Base-by-base conservation (phyloP, 2,113 vertebrate species). In the Cervus canadensis region DNA sequence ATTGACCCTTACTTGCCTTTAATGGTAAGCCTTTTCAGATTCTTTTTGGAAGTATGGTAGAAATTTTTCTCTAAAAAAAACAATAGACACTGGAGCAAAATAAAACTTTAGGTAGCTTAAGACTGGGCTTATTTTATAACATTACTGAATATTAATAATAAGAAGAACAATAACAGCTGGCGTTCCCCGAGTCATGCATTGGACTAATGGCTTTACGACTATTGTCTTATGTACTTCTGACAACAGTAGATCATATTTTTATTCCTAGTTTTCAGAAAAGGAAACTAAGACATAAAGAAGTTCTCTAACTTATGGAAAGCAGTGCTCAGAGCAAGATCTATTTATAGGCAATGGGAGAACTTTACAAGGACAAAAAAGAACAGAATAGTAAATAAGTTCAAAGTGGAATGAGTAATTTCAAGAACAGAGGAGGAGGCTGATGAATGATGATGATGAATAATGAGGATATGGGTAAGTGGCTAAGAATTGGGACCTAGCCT, bases 81-180 rank as follows among this genome's bases (percentile, higher is more conserved):
- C 26, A 84, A 74, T 67, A 89, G 89, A 94, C 15, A 62, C 23
- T 87, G 92, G 14, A 94, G 16, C 74, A 97, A 92, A 97, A 82
- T 87, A 59, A 89, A 97, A 87, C 19, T 86, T 89, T 40, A 82
- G 4, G n/a, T 74, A 59, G 23, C 28, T 94, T 59, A 87, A 92
- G 76, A 78, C 23, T 62, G 54, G n/a, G 33, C 8, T 92, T 87
- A 36, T 86, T 87, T 76, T 94, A 48, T 33, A 92, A 91, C 36
- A 48, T 62, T 59, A 91, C n/a, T 64, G 14, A 87, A 17, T 64
- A 89, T 92, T 79, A 92, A 67, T 60, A 85, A 79, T 25, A 93
- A 62, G 1, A 89, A 76, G 25, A 94, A 82, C 36, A 92, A 93
- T 33, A 79, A 87, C 3, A 79, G 43, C 26, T 91, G 45, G 56